Base-by-base conservation (phyloP, 2,113 vertebrate species). In the Sarotherodon lohbergeri region DNA sequence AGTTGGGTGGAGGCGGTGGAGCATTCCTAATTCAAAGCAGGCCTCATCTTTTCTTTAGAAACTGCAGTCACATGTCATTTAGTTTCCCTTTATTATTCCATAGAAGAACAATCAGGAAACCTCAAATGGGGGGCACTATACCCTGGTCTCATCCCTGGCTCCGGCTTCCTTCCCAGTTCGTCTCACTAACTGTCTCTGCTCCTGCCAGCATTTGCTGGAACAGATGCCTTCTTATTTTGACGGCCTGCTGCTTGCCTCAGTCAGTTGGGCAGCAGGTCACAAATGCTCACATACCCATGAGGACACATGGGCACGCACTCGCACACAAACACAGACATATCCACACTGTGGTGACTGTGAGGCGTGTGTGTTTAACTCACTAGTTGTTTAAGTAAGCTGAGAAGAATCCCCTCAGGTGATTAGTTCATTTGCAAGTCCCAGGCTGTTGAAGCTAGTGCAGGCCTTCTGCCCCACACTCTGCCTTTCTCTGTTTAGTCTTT, bases 351-450 rank as follows among this genome's bases (percentile, higher is more conserved):
- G 91, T 90, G 88, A 78, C 84, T 89, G 81, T 88, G 87, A 92
- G 88, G 93, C 87, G 88, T 95, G 92, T 94, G 92, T 95, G 93
- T 94, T 95, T 96, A 94, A 94, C 92, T 94, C 91, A 87, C 92
- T 90, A 86, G 88, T 95, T 96, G 94, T 96, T 95, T 95, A 95
- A 92, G 93, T 94, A 95, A 96, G 92, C 91, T 91, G 93, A 96
- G 95, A 93, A 94, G 87, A 95, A 95, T 95, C 93, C 93, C 95
- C 94, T 94, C 92, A 93, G 95, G 95, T 96, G 95, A 95, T 95
- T 92, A 94, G 93, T 94, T 95, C 92, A 95, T 96, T 95, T 95
- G 93, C 86, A 89, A 87, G 85, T 93, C 89, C 81, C 89, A 27
- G 86, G 56, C 87, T 83, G 83, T 79, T 56, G 86, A 86, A 88